These are phyloP conservation scores for Circaetus gallicus DNA, from an alignment of 2,113 vertebrate genomes.

Conservation along the genomic window DNA sequence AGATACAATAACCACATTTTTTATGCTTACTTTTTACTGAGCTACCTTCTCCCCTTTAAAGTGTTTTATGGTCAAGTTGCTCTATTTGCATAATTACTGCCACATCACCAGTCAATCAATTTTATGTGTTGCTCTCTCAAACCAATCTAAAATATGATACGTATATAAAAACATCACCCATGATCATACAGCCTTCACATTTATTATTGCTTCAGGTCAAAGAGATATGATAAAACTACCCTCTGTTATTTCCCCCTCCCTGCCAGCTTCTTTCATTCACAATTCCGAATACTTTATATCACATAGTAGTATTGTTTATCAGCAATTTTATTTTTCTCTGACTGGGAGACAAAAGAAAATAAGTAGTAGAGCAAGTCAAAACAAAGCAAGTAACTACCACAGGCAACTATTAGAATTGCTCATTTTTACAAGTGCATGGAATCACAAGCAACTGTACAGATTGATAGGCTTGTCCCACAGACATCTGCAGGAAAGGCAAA, in stretches of 20 bases:
- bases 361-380: constrained; percentile 3
- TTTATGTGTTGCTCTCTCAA: constrained; percentile 29
- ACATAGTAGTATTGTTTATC: not conserved
- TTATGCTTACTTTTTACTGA: not conserved
- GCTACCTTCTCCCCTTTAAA: not conserved
- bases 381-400: not conserved
- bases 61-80: not conserved
- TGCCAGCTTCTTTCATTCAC: not conserved
- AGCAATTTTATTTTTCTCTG: constrained; percentile 12
- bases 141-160: not conserved
- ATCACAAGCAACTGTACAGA: not conserved
- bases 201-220: constrained; percentile 9
- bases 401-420: not conserved
- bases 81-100: constrained; percentile 55
- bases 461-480: not conserved
- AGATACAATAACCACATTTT: not conserved
- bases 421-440: not conserved
- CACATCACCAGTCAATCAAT: constrained; percentile 46
- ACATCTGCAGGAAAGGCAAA: not conserved
- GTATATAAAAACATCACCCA: constrained; percentile 27
- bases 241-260: not conserved
- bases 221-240: not conserved
- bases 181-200: not conserved
- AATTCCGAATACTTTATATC: not conserved
- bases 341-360: not conserved